Conservation (phyloP, 1,140 invertebrate genomes). For the Latrodectus geometricus region DNA sequence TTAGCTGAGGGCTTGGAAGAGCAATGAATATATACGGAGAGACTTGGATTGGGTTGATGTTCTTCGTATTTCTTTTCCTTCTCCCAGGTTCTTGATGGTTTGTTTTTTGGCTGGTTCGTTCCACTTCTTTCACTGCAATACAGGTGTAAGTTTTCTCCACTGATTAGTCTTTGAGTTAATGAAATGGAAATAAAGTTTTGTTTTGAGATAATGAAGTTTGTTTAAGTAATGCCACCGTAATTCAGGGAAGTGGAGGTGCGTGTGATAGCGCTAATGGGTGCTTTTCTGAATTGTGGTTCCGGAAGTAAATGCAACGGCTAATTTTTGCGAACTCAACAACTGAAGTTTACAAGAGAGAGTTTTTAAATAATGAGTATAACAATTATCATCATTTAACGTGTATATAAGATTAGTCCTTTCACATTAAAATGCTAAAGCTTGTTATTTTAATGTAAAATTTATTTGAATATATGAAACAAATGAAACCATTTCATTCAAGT, state of each 20-base stretch:
- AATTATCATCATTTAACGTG: too few species aligned
- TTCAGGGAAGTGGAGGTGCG: neutral
- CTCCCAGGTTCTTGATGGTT: slow-evolving; percentile 1
- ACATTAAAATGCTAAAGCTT: too few species aligned
- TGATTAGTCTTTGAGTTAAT: slow-evolving; percentile 34
- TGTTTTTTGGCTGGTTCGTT: slow-evolving; percentile 8
- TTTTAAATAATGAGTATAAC: too few species aligned
- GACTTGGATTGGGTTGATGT: slow-evolving; percentile 4
- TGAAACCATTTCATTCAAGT: too few species aligned
- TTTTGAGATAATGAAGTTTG: slow-evolving; percentile 14
- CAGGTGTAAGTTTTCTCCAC: slow-evolving; percentile 5
- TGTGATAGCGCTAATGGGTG: neutral
- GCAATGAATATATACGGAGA: slow-evolving; percentile 26
- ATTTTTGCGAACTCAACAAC: too few species aligned
- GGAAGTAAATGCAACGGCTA: too few species aligned
- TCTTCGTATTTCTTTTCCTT: slow-evolving; percentile 19
- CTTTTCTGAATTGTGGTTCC: too few species aligned
- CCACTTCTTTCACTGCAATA: neutral
- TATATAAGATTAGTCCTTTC: too few species aligned
- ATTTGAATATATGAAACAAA: too few species aligned
- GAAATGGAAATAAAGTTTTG: slow-evolving; percentile 37
- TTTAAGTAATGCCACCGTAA: slow-evolving; percentile 33
- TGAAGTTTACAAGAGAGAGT: too few species aligned
- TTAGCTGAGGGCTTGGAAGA: slow-evolving; percentile 26
- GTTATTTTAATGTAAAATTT: too few species aligned